A percentile compares a stretch with the other conserved stretches of the same genome.
Conservation (phyloP, 2,113 vertebrate genomes). For the Ascaphus truei region DNA sequence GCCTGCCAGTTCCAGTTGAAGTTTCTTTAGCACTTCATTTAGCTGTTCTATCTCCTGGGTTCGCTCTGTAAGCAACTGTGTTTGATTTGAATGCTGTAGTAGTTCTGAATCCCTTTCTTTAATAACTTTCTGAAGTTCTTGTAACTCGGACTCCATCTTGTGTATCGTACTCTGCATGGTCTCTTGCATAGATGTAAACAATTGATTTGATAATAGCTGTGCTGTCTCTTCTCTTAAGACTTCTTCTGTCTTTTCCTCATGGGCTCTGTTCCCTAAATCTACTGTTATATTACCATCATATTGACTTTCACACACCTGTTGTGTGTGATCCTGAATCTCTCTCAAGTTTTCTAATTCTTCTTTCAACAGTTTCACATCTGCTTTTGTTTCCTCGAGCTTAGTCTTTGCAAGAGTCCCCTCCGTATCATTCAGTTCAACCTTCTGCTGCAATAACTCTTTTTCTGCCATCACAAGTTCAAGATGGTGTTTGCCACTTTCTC, state of each 20-base stretch:
- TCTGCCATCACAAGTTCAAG: slow-evolving; percentile 53
- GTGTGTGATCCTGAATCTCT: slow-evolving; percentile 44
- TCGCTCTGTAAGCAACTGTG: slow-evolving; percentile 60
- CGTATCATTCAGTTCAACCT: no score
- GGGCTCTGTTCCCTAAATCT: slow-evolving; percentile 30
- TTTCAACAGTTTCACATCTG: slow-evolving; percentile 61
- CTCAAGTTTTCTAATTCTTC: slow-evolving; percentile 61
- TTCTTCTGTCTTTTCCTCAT: slow-evolving; percentile 44
- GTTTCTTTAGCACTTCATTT: slow-evolving; percentile 85
- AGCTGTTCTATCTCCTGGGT: slow-evolving; percentile 86
- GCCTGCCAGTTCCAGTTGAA: slow-evolving; percentile 81
- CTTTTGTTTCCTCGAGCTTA: slow-evolving; percentile 68
- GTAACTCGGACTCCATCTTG: slow-evolving; percentile 54
- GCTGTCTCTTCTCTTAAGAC: slow-evolving; percentile 56
- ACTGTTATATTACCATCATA: not conserved
- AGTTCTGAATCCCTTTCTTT: slow-evolving; percentile 73
- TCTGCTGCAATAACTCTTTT: slow-evolving; percentile 53
- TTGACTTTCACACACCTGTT: slow-evolving; percentile 41
- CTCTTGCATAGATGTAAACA: slow-evolving; percentile 62
- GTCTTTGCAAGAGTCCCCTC: no score
- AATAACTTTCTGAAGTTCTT: slow-evolving; percentile 64
- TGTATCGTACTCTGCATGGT: slow-evolving; percentile 52
- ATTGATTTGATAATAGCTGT: slow-evolving; percentile 55
- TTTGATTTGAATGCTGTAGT: slow-evolving; percentile 51
- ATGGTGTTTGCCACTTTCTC: slow-evolving; percentile 54